Evolutionary conservation across 2,888 invertebrate genomes (phyloP).

Genomic region (Chaetoderma sp.): DNA sequence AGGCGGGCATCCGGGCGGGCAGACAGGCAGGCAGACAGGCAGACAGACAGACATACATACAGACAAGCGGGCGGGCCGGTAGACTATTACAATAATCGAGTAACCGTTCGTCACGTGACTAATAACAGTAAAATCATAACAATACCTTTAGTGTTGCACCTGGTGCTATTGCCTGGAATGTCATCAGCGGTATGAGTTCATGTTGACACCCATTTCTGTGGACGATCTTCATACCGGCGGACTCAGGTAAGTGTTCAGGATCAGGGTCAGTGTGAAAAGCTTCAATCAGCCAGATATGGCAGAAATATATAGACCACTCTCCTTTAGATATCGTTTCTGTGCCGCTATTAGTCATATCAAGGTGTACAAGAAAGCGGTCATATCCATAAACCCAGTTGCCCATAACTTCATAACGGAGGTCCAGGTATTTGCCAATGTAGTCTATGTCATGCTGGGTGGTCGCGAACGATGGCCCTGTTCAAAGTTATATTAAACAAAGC

Average conservation of each 20-base stretch:
- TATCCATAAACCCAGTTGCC: slow-evolving; percentile 54
- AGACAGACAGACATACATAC: too few species aligned
- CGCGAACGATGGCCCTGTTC: too few species aligned
- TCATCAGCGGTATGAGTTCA: slow-evolving; percentile 45
- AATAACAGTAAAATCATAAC: too few species aligned
- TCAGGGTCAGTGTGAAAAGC: slow-evolving; percentile 43
- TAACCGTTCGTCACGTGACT: too few species aligned
- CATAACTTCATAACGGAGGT: slow-evolving; percentile 45
- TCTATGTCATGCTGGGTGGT: neutral
- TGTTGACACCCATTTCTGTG: slow-evolving; percentile 57
- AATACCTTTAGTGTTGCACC: too few species aligned
- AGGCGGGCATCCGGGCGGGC: too few species aligned
- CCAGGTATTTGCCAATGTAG: slow-evolving; percentile 23
- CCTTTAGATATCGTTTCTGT: slow-evolving; percentile 29
- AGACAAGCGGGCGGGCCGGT: too few species aligned
- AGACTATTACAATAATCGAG: too few species aligned
- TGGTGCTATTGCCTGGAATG: slow-evolving; percentile 31
- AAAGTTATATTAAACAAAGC: too few species aligned
- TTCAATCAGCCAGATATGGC: slow-evolving; percentile 59
- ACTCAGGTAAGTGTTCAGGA: slow-evolving; percentile 36
- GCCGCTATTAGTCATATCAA: slow-evolving; percentile 47
- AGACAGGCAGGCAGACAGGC: too few species aligned
- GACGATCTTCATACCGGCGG: slow-evolving; percentile 44
- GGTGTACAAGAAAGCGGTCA: slow-evolving; percentile 43
- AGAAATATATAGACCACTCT: slow-evolving; percentile 57